Base-by-base conservation (phyloP, 2,888 invertebrate species). In the Candidula unifasciata region DNA sequence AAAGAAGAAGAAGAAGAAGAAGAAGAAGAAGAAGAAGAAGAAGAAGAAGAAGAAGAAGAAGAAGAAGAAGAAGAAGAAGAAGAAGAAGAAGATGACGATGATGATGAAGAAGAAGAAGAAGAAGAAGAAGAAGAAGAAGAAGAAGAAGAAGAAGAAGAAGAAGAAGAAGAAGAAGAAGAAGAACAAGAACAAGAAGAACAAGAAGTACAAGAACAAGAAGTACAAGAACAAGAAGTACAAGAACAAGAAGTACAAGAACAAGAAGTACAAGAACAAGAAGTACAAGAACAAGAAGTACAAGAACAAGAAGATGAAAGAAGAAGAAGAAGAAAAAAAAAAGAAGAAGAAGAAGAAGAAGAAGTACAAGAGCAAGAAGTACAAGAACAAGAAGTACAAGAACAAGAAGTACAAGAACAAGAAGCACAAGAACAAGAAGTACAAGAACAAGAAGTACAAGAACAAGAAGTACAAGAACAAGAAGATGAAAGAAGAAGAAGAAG, bases 21-120 rank as follows among this genome's bases (percentile, higher is more conserved):
- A 66, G 66, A 66, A 66, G 66, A 66, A 66, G 66, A 66, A 66
- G 66, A 66, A 66, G 27, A 66, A 66, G 66, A 66, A 66, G 66
- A 66, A 66, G 66, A 66, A 66, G 66, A 66, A 66, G 27, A 60
- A 60, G 60, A 60, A 60, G 60, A 60, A 60, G 60, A 60, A 60
- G 60, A 60, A 60, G 71, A 30, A 71, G 71, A 30, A 35, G 71
- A 30, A 71, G 71, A 30, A 71, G 71, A 30, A 71, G 71, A 30
- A 71, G 60, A 60, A 60, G 76, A 37, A 76, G 44, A 37, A 76
- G 76, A 30, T 13, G 37, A 24, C 6, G 16, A 74, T 10, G 24
- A 37, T 10, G 33, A 37, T 30, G 74, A 76, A 27, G 52, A 52
- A 76, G 60, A 52, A 76, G 37, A 37, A 52, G 52, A 52, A 44